Conservation (phyloP, 2,797 vertebrate species). For the Delichon dasypus region DNA sequence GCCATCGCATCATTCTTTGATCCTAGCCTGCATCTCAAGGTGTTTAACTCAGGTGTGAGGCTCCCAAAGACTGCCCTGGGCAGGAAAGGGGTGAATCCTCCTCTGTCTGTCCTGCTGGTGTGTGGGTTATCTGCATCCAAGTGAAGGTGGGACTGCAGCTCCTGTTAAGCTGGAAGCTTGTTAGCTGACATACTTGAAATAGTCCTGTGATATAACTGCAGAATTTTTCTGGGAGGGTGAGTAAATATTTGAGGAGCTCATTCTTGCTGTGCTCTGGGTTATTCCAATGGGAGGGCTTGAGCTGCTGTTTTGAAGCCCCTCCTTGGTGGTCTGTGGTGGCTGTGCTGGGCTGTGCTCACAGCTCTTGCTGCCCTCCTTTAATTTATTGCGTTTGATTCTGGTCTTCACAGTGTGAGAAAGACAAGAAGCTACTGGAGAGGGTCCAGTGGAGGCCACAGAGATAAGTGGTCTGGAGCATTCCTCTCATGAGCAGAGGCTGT, state of each 20-base stretch:
- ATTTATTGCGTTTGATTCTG: neutral
- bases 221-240: neutral
- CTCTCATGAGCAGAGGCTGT: neutral
- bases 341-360: neutral
- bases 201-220: neutral
- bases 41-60: neutral
- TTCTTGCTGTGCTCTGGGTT: neutral
- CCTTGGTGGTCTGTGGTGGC: neutral
- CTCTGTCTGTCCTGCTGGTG: neutral
- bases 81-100: neutral
- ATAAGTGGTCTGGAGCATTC: neutral
- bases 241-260: neutral
- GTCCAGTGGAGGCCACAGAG: neutral
- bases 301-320: neutral
- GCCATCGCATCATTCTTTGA: neutral
- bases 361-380: neutral
- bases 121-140: neutral
- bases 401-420: neutral
- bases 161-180: neutral
- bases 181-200: neutral
- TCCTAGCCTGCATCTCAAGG: neutral
- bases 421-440: neutral
- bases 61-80: neutral
- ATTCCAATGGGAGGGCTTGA: fast-evolving
- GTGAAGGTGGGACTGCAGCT: neutral